Conservation (phyloP, 2,888 invertebrate species). For the Phoenoteleia sp. region DNA sequence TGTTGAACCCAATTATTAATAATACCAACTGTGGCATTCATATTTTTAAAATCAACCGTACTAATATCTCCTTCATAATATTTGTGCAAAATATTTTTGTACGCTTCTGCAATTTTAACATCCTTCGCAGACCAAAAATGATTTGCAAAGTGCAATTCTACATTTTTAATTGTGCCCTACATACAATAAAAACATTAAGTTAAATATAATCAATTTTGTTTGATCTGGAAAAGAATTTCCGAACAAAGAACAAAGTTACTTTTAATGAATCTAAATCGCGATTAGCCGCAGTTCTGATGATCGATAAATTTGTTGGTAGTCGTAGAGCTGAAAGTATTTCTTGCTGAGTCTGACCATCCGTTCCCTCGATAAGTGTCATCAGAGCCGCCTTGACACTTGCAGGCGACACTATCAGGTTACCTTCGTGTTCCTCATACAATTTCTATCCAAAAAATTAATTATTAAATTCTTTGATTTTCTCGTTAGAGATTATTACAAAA, state of each 20-base stretch:
- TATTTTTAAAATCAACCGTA: conserved; percentile 87
- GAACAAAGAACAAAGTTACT: conserved; percentile 77
- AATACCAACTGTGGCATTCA: conserved; percentile 83
- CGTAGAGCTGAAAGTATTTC: conserved; percentile 89
- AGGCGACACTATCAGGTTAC: conserved; percentile 90
- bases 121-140: conserved; percentile 79
- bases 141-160: conserved; percentile 78
- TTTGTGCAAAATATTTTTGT: conserved; percentile 85
- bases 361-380: conserved; percentile 89
- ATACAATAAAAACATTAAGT: not conserved
- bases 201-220: conserved; percentile 17
- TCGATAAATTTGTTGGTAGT: conserved; percentile 86
- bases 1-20: conserved; percentile 89
- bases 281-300: conserved; percentile 74
- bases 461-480: conserved; percentile 20
- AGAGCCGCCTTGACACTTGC: conserved; percentile 90
- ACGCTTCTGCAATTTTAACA: conserved; percentile 84
- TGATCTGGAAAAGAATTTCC: too few relatives aligned
- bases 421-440: conserved; percentile 77
- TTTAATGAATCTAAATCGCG: conserved; percentile 82
- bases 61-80: conserved; percentile 87
- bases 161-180: conserved; percentile 75
- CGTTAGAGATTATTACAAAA: too few relatives aligned
- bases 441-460: conserved; percentile 36
- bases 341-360: conserved; percentile 87